These are phyloP conservation scores for Stercorarius parasiticus DNA, from an alignment of 2,113 vertebrate species.

Conservation along the genomic window DNA sequence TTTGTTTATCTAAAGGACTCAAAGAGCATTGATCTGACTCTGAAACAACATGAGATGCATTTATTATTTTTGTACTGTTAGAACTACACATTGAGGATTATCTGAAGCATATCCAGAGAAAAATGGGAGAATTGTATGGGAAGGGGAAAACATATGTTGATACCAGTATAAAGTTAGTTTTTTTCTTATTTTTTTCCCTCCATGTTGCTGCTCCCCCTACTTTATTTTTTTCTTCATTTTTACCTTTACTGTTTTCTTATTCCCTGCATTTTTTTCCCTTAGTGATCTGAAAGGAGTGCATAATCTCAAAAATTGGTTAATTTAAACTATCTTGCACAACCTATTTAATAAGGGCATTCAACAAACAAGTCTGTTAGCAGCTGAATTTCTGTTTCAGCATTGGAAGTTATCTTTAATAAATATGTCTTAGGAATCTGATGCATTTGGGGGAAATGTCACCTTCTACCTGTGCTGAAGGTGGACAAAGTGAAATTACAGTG, in stretches of 20 bases:
- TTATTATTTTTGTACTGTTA: neutral
- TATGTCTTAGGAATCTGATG: neutral
- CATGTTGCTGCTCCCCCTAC: neutral
- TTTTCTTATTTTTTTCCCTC: neutral
- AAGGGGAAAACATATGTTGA: neutral
- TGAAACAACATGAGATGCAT: neutral
- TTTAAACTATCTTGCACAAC: neutral
- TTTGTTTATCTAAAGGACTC: neutral
- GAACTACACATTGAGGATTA: neutral
- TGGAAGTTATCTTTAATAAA: neutral
- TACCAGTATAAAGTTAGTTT: neutral
- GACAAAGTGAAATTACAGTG: neutral
- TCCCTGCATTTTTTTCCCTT: neutral
- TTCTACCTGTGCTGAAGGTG: neutral
- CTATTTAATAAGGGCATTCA: neutral
- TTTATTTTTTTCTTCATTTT: neutral
- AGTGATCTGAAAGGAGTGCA: neutral
- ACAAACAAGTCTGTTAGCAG: neutral
- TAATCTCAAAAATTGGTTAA: neutral
- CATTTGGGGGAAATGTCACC: neutral
- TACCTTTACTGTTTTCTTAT: neutral
- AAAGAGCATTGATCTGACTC: neutral
- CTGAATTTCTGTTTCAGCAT: neutral
- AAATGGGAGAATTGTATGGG: neutral
- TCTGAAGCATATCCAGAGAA: neutral